Percentiles rank a stretch among this genome's conserved stretches.
phyloP scores from a whole-genome alignment of 2,888 invertebrate genomes.

The Calameuta pallipes region DNA sequence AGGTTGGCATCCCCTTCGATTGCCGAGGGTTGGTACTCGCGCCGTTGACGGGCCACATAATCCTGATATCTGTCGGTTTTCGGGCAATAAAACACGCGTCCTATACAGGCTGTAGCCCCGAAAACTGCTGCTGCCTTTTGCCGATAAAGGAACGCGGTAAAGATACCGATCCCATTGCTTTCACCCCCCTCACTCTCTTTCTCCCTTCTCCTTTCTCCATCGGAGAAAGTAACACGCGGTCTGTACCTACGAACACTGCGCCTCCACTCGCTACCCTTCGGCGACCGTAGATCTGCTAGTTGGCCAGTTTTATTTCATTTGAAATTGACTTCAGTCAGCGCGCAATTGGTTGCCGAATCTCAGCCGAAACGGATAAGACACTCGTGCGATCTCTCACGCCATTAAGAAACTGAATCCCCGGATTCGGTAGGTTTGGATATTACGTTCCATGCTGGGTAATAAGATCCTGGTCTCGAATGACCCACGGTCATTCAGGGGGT shows the following conservation, averaged over 20 bases:
- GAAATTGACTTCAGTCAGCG: background rate
- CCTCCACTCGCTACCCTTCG: background rate
- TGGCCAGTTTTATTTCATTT: background rate
- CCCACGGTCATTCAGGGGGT: constrained; percentile 52
- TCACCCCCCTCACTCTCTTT: constrained; percentile 17
- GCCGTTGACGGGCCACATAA: constrained; percentile 54
- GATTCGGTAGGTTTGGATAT: constrained; percentile 42
- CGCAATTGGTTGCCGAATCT: background rate
- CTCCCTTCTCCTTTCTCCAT: constrained; percentile 13
- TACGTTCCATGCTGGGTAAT: constrained; percentile 57
- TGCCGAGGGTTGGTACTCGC: constrained; percentile 8
- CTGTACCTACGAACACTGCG: background rate
- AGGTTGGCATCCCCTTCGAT: background rate
- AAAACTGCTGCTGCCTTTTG: constrained; percentile 53
- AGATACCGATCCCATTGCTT: constrained; percentile 56
- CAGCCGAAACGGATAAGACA: background rate
- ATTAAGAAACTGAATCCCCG: constrained; percentile 45
- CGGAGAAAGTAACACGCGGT: background rate
- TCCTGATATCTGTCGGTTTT: constrained; percentile 72
- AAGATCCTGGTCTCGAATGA: constrained; percentile 63
- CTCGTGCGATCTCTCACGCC: constrained; percentile 2
- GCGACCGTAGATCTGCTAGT: background rate
- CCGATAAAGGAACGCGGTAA: constrained; percentile 61
- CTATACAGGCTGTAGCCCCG: constrained; percentile 43
- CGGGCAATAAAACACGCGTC: constrained; percentile 72